phyloP scores from a whole-genome alignment of 2,797 vertebrate genomes.

The Lemur catta region DNA sequence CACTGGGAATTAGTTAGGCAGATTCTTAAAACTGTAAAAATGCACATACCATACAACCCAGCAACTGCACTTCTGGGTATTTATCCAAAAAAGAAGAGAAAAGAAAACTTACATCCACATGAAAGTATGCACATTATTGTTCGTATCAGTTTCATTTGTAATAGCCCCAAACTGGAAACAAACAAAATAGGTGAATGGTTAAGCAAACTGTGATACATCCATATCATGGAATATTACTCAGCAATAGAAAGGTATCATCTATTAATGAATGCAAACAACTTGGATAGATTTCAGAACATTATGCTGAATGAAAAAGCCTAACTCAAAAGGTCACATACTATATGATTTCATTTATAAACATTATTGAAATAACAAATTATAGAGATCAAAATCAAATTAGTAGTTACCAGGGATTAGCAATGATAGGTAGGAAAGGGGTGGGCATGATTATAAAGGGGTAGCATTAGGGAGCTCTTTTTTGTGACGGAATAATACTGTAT shows the following conservation, averaged over 20 bases:
- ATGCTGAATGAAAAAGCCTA: background rate
- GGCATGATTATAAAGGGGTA: background rate
- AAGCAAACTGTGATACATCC: background rate
- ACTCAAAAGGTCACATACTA: background rate
- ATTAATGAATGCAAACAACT: background rate
- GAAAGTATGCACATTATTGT: background rate
- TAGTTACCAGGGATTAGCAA: background rate
- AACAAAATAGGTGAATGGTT: background rate
- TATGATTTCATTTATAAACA: background rate
- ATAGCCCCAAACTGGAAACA: background rate
- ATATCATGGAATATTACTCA: background rate
- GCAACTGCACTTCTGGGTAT: background rate
- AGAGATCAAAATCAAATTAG: background rate
- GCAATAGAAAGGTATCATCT: background rate
- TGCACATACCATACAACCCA: background rate
- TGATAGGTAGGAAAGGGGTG: rapidly evolving
- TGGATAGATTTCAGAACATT: background rate
- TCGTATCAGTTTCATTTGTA: background rate
- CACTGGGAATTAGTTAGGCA: background rate
- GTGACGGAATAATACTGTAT: background rate
- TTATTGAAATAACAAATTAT: background rate
- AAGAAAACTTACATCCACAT: background rate
- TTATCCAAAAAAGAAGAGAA: background rate
- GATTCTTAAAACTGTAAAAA: background rate
- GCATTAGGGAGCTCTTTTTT: background rate